Base-by-base conservation (phyloP, 1,140 invertebrate species). In the Tetramorium parvispinum region DNA sequence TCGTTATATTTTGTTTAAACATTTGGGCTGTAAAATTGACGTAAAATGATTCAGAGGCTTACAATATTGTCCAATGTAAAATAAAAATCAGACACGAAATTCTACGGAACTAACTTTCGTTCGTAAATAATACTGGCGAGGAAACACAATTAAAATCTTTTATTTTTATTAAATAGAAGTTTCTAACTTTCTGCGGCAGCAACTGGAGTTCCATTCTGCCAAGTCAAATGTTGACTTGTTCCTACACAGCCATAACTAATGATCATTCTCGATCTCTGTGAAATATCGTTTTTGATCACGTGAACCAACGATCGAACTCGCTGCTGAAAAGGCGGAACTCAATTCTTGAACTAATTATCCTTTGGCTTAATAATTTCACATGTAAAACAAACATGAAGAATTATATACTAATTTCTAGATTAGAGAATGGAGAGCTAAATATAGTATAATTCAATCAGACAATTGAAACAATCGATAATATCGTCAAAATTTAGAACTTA, bases 251-350 rank as follows among this genome's bases (percentile, higher is more conserved):
- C 75, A 70, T 66, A 43, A 71, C 59, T 61, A 53, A 13, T 40
- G 32, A 32, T 59, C 46, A 37, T 76, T 75, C 87, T 40, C 43
- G 51, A 70, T 83, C 27, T 21, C 37, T 61, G 49, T 78, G 79
- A 86, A 86, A 87, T 88, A 63, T 57, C 59, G 70, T 51, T 89
- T 68, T 85, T 49, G 32, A 73, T 87, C 77, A 65, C 73, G 46
- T 37, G 99, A 96, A 91, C 96, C 96, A 94, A 98, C 97, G 98
- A 97, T 96, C 99, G 32, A 53, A 97, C 97, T 37, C 99, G 18
- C 68, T 53, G 76, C 76, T 89, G 87, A 89, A 76, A 77, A 82
- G 51, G 55, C 77, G 40, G 24, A 77, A 87, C 49, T 73, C 18
- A 83, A 27, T 75, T 59, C 13, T 21, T 18, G 27, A 68, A 68